Evolutionary conservation across 2,888 invertebrate genomes (phyloP).

Genomic region (Trichogramma dendrolimi): DNA sequence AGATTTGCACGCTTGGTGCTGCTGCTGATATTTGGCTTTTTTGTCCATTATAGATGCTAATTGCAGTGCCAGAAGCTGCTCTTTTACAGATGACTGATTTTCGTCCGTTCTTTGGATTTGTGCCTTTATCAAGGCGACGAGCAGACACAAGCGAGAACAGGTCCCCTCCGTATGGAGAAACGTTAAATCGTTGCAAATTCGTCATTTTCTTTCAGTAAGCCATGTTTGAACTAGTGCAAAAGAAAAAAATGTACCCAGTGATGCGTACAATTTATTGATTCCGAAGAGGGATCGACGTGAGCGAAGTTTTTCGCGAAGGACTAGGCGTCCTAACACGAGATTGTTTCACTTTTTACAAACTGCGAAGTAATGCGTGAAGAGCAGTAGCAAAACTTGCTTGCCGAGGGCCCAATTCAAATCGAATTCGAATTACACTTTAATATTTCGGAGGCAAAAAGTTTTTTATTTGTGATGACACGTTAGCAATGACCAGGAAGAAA

Average conservation of each 20-base stretch:
- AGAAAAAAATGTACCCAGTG: conserved; percentile 21
- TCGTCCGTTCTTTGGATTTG: neutral
- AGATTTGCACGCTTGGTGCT: conserved; percentile 60
- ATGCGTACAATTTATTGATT: conserved; percentile 11
- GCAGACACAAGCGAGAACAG: conserved; percentile 39
- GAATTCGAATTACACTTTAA: no score
- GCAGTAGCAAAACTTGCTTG: no score
- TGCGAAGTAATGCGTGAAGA: no score
- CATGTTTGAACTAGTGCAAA: conserved; percentile 60
- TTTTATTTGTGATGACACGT: no score
- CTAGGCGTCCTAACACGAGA: conserved; percentile 57
- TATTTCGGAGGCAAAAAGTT: no score
- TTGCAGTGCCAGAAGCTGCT: conserved; percentile 12
- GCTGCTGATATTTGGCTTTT: conserved; percentile 67
- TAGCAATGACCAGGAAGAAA: no score
- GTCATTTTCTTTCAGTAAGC: conserved; percentile 74
- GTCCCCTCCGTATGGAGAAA: conserved; percentile 71
- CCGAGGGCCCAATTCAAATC: no score
- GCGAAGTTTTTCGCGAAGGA: conserved; percentile 58
- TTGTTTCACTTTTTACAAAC: no score
- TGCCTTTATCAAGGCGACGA: neutral
- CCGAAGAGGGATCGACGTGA: conserved; percentile 34
- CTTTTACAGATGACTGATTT: no score
- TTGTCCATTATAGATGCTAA: conserved; percentile 66
- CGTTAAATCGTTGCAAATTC: conserved; percentile 64